Conservation (phyloP, 92 coral and sea anemone species). For the Bergia puertoricense region DNA sequence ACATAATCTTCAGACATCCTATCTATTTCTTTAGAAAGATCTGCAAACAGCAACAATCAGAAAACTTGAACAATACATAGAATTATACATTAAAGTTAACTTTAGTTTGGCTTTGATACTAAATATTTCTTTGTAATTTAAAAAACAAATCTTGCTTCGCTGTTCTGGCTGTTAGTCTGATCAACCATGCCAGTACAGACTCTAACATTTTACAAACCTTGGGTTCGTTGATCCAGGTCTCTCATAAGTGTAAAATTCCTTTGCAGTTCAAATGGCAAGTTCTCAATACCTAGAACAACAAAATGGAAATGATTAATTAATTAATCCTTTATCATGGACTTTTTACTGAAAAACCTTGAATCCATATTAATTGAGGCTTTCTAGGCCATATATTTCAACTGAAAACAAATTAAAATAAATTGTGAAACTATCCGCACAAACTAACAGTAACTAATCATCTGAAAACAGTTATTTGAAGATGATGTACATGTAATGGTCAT, state of each 20-base stretch:
- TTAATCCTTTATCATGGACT: not conserved
- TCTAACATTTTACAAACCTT: slow-evolving; percentile 54
- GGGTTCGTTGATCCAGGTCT: slow-evolving; percentile 89
- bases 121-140: too few relatives aligned
- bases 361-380: too few relatives aligned
- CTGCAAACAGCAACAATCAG: slow-evolving; percentile 43
- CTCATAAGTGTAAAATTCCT: slow-evolving; percentile 97
- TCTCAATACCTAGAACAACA: slow-evolving; percentile 81
- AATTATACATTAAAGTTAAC: not conserved
- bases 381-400: too few relatives aligned
- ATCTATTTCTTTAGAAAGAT: slow-evolving; percentile 90
- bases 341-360: not conserved
- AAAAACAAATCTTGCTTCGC: too few relatives aligned
- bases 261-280: slow-evolving; percentile 94
- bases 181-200: not conserved
- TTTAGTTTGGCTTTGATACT: too few relatives aligned
- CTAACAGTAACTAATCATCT: too few relatives aligned
- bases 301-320: not conserved
- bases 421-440: too few relatives aligned
- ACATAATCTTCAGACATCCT: slow-evolving; percentile 91
- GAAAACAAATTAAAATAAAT: too few relatives aligned
- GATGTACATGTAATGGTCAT: too few relatives aligned
- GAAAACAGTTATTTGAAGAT: too few relatives aligned
- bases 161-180: too few relatives aligned
- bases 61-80: not conserved